These are phyloP conservation scores for Dicycla oo DNA, from an alignment of 2,888 invertebrate species.

Conservation along the genomic window DNA sequence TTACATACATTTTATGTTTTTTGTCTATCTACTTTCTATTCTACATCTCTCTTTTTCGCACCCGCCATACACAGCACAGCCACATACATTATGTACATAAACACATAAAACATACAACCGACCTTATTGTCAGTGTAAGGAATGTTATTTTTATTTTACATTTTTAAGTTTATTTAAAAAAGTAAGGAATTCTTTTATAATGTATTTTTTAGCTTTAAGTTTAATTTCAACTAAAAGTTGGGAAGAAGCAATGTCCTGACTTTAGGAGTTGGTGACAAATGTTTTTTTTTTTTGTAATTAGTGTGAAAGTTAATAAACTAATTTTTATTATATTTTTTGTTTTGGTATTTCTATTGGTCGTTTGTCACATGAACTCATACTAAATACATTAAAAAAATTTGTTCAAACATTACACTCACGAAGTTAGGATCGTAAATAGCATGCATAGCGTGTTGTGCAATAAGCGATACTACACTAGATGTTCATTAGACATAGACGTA, in stretches of 20 bases:
- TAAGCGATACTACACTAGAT: conserved; percentile 9
- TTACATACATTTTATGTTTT: conserved; percentile 9
- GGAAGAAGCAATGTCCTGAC: conserved; percentile 30
- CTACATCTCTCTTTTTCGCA: conserved; percentile 13
- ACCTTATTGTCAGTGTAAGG: conserved; percentile 50
- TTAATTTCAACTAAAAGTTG: conserved; percentile 53
- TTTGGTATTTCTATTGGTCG: conserved; percentile 42
- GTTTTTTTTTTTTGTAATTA: conserved; percentile 49
- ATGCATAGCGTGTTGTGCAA: conserved; percentile 3
- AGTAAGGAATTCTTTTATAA: conserved; percentile 53
- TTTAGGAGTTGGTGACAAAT: conserved; percentile 42
- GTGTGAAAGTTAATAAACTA: conserved; percentile 58
- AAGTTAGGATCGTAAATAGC: neutral
- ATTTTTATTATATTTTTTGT: conserved; percentile 35
- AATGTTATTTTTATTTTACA: conserved; percentile 59
- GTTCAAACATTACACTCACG: conserved; percentile 7
- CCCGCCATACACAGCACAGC: conserved; percentile 5
- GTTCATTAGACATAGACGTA: conserved; percentile 18
- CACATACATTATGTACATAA: conserved; percentile 37
- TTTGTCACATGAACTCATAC: conserved; percentile 10
- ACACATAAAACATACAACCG: conserved; percentile 35
- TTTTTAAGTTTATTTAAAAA: conserved; percentile 56
- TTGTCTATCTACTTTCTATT: conserved; percentile 24
- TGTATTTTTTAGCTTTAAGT: conserved; percentile 63
- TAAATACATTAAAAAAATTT: neutral